Conservation (phyloP, 2,113 vertebrate genomes). For the Oncorhynchus clarkii region DNA sequence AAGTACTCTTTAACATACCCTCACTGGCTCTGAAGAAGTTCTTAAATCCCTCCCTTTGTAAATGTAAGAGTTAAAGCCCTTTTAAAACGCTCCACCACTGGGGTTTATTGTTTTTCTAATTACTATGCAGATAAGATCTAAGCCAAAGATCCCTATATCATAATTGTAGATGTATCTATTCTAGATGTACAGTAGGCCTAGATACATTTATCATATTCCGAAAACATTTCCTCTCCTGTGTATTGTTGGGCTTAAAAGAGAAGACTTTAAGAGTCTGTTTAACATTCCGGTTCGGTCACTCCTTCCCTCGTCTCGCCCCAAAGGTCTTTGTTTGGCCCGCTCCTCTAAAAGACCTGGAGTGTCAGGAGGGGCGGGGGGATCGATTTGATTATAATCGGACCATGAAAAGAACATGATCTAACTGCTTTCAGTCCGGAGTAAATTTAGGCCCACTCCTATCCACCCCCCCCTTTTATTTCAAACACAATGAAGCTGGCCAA, state of each 20-base stretch:
- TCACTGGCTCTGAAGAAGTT: neutral
- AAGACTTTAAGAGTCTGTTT: constrained; percentile 92
- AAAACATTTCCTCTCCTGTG: constrained; percentile 88
- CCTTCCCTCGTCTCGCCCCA: constrained; percentile 82
- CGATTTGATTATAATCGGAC: constrained; percentile 99
- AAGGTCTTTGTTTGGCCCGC: constrained; percentile 90
- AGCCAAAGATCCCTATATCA: neutral
- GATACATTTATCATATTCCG: constrained; percentile 62
- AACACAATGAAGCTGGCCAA: constrained; percentile 93
- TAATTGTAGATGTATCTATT: constrained; percentile 58
- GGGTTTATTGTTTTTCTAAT: constrained; percentile 45
- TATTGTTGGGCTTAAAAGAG: constrained; percentile 78
- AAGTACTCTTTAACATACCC: constrained; percentile 16
- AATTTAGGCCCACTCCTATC: constrained; percentile 92
- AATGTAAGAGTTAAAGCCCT: constrained; percentile 4
- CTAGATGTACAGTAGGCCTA: constrained; percentile 73
- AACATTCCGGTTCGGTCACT: constrained; percentile 89
- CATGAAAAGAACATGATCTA: constrained; percentile 99
- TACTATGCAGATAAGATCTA: constrained; percentile 46
- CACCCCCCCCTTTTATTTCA: constrained; percentile 44
- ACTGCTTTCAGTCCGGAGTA: constrained; percentile 98
- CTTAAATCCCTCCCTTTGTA: constrained; percentile 20
- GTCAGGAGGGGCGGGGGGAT: constrained; percentile 83
- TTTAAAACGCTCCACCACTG: constrained; percentile 19
- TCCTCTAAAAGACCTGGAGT: constrained; percentile 88